Conservation (phyloP, 1,140 invertebrate species). For the Phortica variegata region DNA sequence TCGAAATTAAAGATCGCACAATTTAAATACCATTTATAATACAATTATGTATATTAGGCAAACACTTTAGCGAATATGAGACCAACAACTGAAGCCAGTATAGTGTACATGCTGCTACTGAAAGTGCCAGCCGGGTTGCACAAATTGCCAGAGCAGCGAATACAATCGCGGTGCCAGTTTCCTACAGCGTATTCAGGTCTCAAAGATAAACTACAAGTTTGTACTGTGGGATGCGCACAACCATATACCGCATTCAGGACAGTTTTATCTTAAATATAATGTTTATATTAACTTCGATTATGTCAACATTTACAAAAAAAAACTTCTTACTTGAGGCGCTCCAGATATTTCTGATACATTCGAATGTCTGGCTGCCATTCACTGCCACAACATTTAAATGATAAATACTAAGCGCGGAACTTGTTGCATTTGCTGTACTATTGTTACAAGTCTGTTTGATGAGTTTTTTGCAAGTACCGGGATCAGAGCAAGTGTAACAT, state of each 20-base stretch:
- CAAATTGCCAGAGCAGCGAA: constrained; percentile 12
- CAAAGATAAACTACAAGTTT: constrained; percentile 13
- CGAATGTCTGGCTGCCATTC: constrained; percentile 5
- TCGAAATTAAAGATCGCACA: too few species aligned
- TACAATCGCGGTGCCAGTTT: not conserved
- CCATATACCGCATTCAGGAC: constrained; percentile 7
- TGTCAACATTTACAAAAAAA: too few species aligned
- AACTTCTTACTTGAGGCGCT: too few species aligned
- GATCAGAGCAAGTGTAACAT: constrained; percentile 24
- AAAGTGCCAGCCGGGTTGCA: constrained; percentile 28
- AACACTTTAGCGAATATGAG: constrained; percentile 26
- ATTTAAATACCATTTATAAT: too few species aligned
- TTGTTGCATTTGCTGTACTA: constrained; percentile 23
- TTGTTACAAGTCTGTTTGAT: constrained; percentile 17
- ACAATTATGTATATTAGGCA: too few species aligned
- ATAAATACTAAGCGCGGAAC: not conserved
- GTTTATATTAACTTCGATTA: too few species aligned
- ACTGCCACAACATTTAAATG: constrained; percentile 16
- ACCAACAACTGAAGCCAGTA: constrained; percentile 16
- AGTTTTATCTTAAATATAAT: too few species aligned
- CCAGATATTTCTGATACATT: constrained; percentile 21
- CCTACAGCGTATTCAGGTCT: not conserved
- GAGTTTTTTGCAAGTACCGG: constrained; percentile 12
- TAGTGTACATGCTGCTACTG: constrained; percentile 27
- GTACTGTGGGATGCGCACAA: constrained; percentile 16